Evolutionary conservation across 1,140 invertebrate species (phyloP).

Genomic region (Drosophila varians): DNA sequence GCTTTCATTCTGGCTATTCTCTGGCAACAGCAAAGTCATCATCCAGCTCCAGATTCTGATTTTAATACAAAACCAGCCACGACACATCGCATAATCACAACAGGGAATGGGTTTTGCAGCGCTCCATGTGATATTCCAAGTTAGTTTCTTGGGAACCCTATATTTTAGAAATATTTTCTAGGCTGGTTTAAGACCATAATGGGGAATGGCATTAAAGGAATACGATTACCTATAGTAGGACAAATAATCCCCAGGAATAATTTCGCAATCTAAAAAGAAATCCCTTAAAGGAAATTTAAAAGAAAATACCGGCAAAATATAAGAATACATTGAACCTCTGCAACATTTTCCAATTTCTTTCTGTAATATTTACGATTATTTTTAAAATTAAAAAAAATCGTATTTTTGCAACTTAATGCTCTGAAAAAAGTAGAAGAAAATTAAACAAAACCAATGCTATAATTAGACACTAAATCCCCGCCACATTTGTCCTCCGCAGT

Average conservation of each 20-base stretch:
- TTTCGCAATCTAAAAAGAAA: too few species aligned
- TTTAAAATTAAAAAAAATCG: not conserved
- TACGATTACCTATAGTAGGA: too few species aligned
- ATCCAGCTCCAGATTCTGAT: constrained; percentile 17
- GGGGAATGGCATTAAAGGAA: too few species aligned
- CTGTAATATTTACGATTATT: not conserved
- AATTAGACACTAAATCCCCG: constrained; percentile 53
- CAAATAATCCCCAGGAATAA: too few species aligned
- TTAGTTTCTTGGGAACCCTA: constrained; percentile 5
- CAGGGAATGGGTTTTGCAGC: constrained; percentile 68
- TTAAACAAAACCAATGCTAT: constrained; percentile 17
- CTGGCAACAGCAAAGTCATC: constrained; percentile 36
- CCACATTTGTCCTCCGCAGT: constrained; percentile 39
- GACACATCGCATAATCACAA: constrained; percentile 60
- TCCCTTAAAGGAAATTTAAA: too few species aligned
- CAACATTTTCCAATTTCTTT: too few species aligned
- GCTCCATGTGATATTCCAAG: constrained; percentile 44
- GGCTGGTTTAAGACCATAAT: not conserved
- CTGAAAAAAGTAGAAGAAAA: not conserved
- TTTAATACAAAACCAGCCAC: constrained; percentile 19
- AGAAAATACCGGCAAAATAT: too few species aligned
- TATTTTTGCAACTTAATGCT: constrained; percentile 5
- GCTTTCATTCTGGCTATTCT: constrained; percentile 34
- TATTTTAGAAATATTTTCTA: not conserved
- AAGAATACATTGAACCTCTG: too few species aligned